These are phyloP conservation scores for Ptilorrhoa leucosticta DNA, from an alignment of 2,113 vertebrate genomes.

Conservation along the genomic window DNA sequence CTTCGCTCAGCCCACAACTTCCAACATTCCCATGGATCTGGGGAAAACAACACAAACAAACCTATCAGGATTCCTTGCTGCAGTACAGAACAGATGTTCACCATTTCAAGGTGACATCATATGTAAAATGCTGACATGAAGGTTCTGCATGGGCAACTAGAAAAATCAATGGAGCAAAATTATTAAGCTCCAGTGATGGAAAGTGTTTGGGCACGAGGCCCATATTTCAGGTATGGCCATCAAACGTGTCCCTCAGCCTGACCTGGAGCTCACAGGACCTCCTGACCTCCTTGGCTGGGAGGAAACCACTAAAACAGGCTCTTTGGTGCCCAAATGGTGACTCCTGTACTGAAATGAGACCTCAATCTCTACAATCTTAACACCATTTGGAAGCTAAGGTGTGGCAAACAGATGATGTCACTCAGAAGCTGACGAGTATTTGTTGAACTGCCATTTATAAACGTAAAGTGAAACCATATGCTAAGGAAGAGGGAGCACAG, in stretches of 20 bases:
- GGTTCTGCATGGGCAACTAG: not conserved
- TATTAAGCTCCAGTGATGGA: not conserved
- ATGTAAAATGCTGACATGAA: not conserved
- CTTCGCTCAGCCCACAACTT: not conserved
- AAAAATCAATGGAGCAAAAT: not conserved
- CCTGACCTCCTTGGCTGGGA: not conserved
- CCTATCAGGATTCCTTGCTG: not conserved
- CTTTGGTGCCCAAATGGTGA: not conserved
- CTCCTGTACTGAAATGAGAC: not conserved
- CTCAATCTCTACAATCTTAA: not conserved
- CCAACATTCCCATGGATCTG: not conserved
- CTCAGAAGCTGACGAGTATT: not conserved
- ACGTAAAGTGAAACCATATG: not conserved
- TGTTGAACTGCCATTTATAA: not conserved
- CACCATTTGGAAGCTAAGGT: not conserved
- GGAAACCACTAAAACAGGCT: not conserved
- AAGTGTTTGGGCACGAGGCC: not conserved
- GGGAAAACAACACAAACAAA: not conserved
- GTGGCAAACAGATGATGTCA: not conserved
- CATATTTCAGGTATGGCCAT: not conserved
- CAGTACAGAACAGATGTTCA: not conserved
- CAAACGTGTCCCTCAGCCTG: not conserved
- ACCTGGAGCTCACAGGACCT: rapidly evolving
- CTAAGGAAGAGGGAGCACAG: not conserved
- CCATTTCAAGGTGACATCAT: not conserved